Evolutionary conservation across 2,113 vertebrate genomes (phyloP).

Genomic region (Dissostichus mawsoni): DNA sequence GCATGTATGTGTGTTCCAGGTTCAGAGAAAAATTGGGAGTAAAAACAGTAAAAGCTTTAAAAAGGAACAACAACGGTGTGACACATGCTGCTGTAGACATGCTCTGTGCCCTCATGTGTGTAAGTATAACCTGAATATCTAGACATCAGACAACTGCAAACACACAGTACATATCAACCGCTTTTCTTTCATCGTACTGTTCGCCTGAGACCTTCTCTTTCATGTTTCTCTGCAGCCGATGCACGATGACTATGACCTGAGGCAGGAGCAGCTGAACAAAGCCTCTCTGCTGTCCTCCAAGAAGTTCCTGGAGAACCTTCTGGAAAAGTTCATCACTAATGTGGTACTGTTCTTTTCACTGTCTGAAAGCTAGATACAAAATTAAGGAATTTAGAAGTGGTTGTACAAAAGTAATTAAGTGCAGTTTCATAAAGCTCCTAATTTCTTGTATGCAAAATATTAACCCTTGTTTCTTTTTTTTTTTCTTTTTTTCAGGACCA

Average conservation of each 20-base stretch:
- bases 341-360: conserved; percentile 86
- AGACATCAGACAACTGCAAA: background rate
- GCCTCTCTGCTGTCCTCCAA: conserved; percentile 98
- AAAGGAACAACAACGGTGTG: conserved; percentile 95
- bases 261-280: conserved; percentile 99
- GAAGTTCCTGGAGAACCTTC: conserved; percentile 98
- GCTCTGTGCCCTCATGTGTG: conserved; percentile 99
- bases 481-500: conserved; percentile 86
- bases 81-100: conserved; percentile 97
- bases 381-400: background rate
- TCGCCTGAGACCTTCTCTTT: background rate
- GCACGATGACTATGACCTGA: conserved; percentile 98
- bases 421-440: background rate
- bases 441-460: background rate
- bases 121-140: conserved; percentile 83
- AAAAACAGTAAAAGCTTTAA: conserved; percentile 98
- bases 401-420: background rate
- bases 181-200: background rate
- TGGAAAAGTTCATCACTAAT: conserved; percentile 98
- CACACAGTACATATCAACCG: background rate
- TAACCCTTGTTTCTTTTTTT: background rate
- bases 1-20: conserved; percentile 77
- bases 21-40: conserved; percentile 97
- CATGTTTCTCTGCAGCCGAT: conserved; percentile 88
- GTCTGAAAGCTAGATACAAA: background rate